These are phyloP conservation scores for Scaptodrosophila latifasciaeformis DNA, from an alignment of 2,888 invertebrate genomes.

Conservation along the genomic window DNA sequence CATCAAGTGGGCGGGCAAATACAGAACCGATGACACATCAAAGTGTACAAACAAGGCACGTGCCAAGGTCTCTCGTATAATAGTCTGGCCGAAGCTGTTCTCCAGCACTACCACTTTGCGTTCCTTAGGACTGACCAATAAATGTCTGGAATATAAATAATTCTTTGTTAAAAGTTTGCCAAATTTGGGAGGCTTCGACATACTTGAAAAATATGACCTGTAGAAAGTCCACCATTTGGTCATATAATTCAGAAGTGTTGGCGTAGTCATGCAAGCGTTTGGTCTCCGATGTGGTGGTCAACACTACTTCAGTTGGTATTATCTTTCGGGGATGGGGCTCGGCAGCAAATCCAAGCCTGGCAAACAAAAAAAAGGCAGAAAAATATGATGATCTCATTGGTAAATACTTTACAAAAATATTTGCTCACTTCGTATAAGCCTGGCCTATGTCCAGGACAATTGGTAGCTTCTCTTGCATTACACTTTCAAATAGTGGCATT, in stretches of 20 bases:
- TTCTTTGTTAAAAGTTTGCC: neutral
- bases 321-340: slow-evolving; percentile 93
- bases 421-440: slow-evolving; percentile 91
- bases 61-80: slow-evolving; percentile 90
- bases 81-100: slow-evolving; percentile 87
- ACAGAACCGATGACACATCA: slow-evolving; percentile 88
- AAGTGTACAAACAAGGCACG: slow-evolving; percentile 94
- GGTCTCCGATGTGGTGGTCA: slow-evolving; percentile 78
- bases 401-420: neutral
- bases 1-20: slow-evolving; percentile 90
- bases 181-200: no score
- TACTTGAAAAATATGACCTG: slow-evolving; percentile 92
- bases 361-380: slow-evolving; percentile 36
- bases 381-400: no score
- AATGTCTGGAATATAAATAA: no score
- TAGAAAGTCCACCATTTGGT: slow-evolving; percentile 90
- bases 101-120: slow-evolving; percentile 94
- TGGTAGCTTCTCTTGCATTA: slow-evolving; percentile 90
- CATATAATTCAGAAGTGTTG: slow-evolving; percentile 84
- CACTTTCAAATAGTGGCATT: slow-evolving; percentile 89
- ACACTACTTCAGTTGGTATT: slow-evolving; percentile 85
- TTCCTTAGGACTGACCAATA: slow-evolving; percentile 94
- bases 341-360: slow-evolving; percentile 92
- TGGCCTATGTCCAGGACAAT: slow-evolving; percentile 93
- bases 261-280: slow-evolving; percentile 81